Evolutionary conservation across 92 coral and sea anemone genomes (phyloP), one percentile per base, ranked within the genome.

Genomic region (Anthopleura xanthogrammica): DNA sequence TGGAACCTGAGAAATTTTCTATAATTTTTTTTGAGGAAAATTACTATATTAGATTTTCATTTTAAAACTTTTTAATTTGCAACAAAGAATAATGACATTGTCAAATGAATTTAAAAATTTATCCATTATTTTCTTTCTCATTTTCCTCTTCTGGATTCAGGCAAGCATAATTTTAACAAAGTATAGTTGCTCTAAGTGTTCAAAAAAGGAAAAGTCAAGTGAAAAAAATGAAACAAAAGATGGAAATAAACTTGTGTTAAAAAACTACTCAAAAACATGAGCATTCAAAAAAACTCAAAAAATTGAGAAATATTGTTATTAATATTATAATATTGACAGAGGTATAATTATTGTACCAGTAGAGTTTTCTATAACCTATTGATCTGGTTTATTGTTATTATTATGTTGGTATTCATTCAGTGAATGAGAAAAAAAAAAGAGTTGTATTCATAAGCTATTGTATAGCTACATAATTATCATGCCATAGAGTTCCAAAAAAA

Each of bases 371-470:
- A 62, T 62, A 62, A 62, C 29, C 20, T 77, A 56, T 50, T n/a
- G 40, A n/a, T 52, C 0, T 22, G 13, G 41, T 77, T 20, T 2
- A 16, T 52, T 14, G 36, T 29, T 29, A n/a, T 77, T 77, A n/a
- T 10, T 17, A 84, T 76, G 87, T 76, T 76, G 40, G 56, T 55
- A 58, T 77, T 42, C 87, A 84, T 84, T 84, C 87, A 76, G 36
- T 84, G 87, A 84, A 84, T 84, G 87, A 78, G 76, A 52, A 36
- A 70, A 14, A 57, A 57, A 50, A 80, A 17, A 46, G 41, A 22
- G 41, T 60, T 52, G 60, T 20, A 76, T 40, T 7, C 14, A 50
- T 56, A 75, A 29, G 70, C 87, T 84, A 84, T 84, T 36, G 74
- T 84, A 84, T 84, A 84, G 87, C 74, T 81, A 7, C 10, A 58